Conservation (phyloP, 2,113 vertebrate species). For the Lophura nycthemera region DNA sequence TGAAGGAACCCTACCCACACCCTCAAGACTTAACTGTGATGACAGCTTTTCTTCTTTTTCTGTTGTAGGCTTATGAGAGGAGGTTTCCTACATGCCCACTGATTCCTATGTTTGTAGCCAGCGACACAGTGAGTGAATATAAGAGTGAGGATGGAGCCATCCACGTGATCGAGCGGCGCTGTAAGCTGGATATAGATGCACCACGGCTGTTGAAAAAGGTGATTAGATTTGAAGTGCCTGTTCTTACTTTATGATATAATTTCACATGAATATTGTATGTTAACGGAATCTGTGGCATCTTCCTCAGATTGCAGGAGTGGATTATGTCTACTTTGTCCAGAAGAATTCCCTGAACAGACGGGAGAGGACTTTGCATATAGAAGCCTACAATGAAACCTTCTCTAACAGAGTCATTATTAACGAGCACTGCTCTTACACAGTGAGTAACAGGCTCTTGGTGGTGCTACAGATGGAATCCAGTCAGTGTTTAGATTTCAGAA, state of each 20-base stretch:
- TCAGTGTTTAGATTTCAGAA: neutral
- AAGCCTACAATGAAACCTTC: conserved; percentile 96
- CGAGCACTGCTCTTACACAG: conserved; percentile 94
- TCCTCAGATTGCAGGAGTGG: conserved; percentile 91
- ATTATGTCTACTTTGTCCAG: conserved; percentile 96
- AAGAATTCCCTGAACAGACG: conserved; percentile 91
- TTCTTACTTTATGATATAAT: neutral
- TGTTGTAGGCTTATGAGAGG: conserved; percentile 88
- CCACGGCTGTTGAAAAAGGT: conserved; percentile 95
- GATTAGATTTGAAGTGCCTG: neutral
- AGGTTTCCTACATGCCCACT: conserved; percentile 93
- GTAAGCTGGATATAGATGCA: conserved; percentile 92
- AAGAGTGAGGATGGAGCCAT: conserved; percentile 85
- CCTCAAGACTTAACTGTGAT: neutral
- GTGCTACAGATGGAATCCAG: neutral
- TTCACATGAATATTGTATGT: neutral
- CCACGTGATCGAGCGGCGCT: conserved; percentile 87
- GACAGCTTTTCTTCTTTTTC: neutral
- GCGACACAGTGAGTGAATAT: conserved; percentile 86
- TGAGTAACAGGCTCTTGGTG: conserved; percentile 73
- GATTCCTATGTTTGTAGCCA: conserved; percentile 95
- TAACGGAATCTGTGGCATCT: neutral
- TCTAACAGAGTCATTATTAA: conserved; percentile 93
- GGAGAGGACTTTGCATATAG: conserved; percentile 94
- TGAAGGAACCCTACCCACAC: accelerated